Conservation (phyloP, 2,797 vertebrate genomes). For the Zalophus californianus region DNA sequence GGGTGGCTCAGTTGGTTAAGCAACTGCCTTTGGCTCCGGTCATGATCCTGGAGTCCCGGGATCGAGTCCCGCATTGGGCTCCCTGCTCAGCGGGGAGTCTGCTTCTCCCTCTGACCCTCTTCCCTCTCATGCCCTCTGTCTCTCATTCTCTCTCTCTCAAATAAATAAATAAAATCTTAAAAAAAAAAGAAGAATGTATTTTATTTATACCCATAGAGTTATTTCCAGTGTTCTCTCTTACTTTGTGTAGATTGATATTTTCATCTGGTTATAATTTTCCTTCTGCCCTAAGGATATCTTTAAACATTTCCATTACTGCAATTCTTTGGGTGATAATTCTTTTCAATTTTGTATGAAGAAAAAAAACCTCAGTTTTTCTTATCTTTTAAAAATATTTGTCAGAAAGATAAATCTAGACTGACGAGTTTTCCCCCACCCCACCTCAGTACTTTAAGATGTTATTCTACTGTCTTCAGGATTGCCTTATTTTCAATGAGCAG, state of each 20-base stretch:
- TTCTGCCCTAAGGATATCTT: neutral
- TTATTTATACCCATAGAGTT: neutral
- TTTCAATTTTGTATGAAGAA: neutral
- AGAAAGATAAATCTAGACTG: neutral
- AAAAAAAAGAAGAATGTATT: neutral
- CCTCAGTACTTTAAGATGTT: neutral
- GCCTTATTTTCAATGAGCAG: neutral
- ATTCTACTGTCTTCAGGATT: neutral
- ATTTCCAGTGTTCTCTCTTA: neutral
- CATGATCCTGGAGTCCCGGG: too few relatives aligned
- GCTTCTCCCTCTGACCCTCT: too few relatives aligned
- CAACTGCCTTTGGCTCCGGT: too few relatives aligned
- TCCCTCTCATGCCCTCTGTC: too few relatives aligned
- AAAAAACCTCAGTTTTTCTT: neutral
- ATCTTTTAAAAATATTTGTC: neutral
- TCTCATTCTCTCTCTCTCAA: too few relatives aligned
- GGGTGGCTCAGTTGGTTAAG: too few relatives aligned
- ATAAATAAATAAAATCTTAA: too few relatives aligned
- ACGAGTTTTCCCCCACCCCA: neutral
- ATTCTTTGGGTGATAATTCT: neutral
- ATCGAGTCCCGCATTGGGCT: too few relatives aligned
- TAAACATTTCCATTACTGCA: neutral
- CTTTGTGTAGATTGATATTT: neutral
- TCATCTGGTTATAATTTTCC: neutral
- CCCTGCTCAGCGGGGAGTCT: too few relatives aligned